Percentiles rank a stretch among this genome's conserved stretches.
These are phyloP conservation scores for Clarias magur DNA, from an alignment of 2,113 vertebrate species.

Conservation along the genomic window DNA sequence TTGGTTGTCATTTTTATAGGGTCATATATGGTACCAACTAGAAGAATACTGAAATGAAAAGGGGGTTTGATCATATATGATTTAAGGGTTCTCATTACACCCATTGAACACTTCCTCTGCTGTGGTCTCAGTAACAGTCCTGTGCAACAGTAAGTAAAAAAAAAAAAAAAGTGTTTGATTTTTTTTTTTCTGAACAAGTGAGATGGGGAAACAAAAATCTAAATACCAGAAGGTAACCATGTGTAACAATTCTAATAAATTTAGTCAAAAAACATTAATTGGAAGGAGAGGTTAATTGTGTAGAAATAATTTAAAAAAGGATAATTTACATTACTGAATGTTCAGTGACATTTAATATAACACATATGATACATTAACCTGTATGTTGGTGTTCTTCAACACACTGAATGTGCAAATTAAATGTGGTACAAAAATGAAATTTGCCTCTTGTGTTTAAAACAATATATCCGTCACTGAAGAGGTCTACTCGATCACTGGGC, in stretches of 20 bases:
- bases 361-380: constrained; percentile 77
- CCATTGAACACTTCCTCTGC: background rate
- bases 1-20: constrained; percentile 8
- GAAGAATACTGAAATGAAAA: constrained; percentile 27
- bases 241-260: constrained; percentile 6
- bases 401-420: constrained; percentile 85
- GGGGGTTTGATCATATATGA: background rate
- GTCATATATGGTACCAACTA: background rate
- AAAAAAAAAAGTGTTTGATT: background rate
- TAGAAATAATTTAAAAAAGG: constrained; percentile 50
- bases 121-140: constrained; percentile 5
- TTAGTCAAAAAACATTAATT: constrained; percentile 20
- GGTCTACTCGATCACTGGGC: background rate
- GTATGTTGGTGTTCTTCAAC: constrained; percentile 85
- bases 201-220: constrained; percentile 8
- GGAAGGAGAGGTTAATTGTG: constrained; percentile 33
- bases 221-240: background rate
- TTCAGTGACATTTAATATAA: constrained; percentile 68
- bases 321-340: constrained; percentile 65
- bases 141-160: background rate
- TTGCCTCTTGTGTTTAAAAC: background rate
- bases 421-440: constrained; percentile 70
- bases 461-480: background rate
- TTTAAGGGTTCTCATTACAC: constrained; percentile 10
- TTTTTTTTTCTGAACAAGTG: constrained; percentile 5